phyloP scores from a whole-genome alignment of 1,140 invertebrate species.

The Drosophila erecta region DNA sequence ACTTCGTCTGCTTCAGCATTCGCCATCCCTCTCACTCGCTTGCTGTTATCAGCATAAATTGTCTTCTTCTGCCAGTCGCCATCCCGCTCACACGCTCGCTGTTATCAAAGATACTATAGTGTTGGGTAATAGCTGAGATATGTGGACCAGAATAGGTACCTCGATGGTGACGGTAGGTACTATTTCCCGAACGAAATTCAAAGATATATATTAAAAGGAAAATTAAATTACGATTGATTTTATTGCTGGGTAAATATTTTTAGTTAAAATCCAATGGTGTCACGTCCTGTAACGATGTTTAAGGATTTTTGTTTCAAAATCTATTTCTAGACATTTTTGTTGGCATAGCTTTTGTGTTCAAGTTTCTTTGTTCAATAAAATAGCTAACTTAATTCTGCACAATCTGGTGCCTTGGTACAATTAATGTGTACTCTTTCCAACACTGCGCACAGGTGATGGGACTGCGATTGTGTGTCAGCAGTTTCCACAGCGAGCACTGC shows the following conservation, averaged over 20 bases:
- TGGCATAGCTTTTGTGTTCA: background rate
- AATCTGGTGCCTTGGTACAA: background rate
- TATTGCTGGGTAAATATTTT: too few relatives aligned
- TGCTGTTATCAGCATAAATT: constrained; percentile 5
- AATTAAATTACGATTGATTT: too few relatives aligned
- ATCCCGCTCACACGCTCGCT: constrained; percentile 24
- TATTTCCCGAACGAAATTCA: too few relatives aligned
- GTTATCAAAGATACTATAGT: constrained; percentile 33
- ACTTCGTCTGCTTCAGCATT: constrained; percentile 21
- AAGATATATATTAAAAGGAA: too few relatives aligned
- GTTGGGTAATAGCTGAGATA: background rate
- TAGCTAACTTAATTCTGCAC: too few relatives aligned
- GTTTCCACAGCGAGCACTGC: constrained; percentile 43
- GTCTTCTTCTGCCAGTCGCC: constrained; percentile 4
- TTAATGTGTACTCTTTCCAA: background rate
- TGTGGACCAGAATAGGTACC: background rate
- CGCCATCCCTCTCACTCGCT: constrained; percentile 6
- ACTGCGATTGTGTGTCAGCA: constrained; percentile 53
- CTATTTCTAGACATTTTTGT: too few relatives aligned
- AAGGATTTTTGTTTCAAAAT: too few relatives aligned
- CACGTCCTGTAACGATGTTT: too few relatives aligned
- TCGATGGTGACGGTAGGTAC: background rate
- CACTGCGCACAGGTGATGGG: constrained; percentile 41
- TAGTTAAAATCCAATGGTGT: too few relatives aligned
- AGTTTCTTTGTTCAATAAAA: background rate